Base-by-base conservation (phyloP, 2,888 invertebrate genomes). In the Apeira syringaria region DNA sequence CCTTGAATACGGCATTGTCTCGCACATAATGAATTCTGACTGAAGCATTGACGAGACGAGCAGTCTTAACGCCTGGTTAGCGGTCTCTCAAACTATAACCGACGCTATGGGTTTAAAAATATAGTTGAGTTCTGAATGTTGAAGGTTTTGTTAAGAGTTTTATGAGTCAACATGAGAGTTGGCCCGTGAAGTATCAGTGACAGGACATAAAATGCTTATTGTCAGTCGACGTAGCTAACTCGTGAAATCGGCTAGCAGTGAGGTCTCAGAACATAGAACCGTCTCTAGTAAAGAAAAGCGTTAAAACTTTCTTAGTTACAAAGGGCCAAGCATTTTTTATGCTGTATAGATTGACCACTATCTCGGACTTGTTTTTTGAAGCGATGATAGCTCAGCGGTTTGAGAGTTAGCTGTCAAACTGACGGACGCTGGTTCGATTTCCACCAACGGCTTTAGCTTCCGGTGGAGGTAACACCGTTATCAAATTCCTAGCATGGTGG, bases 171-270 rank as follows among this genome's bases (percentile, higher is more conserved):
- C 64, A 65, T 68, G 63, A 63, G 63, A 63, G 69, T 51, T 64
- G 65, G 68, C 66, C 77, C 76, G 70, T 80, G 84, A 78, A 77
- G 79, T 68, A 62, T 68, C 68, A 65, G 79, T 76, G 84, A 84
- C 84, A 67, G 63, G 69, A 64, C 61, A 75, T 78, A 77, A 81
- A 80, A 70, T 63, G 62, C 64, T 77, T 80, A 86, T 87, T 88
- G 87, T 87, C 88, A 86, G 86, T 84, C 70, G 61, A 68, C 85
- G 85, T 87, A 70, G 69, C 87, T 81, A 87, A 88, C 72, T 67
- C 80, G 86, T 84, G 82, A 88, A 88, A 88, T 89, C 77, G 64
- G 54, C 84, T 66, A 68, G 75, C 75, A 59, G 78, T 80, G 79
- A 71, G 85, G 81, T 80, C 80, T 38, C 42, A 20, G 28, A 10